A percentile compares a stretch with the other conserved stretches of the same genome.
phyloP scores from a whole-genome alignment of 2,113 vertebrate species.

The Nymphicus hollandicus region DNA sequence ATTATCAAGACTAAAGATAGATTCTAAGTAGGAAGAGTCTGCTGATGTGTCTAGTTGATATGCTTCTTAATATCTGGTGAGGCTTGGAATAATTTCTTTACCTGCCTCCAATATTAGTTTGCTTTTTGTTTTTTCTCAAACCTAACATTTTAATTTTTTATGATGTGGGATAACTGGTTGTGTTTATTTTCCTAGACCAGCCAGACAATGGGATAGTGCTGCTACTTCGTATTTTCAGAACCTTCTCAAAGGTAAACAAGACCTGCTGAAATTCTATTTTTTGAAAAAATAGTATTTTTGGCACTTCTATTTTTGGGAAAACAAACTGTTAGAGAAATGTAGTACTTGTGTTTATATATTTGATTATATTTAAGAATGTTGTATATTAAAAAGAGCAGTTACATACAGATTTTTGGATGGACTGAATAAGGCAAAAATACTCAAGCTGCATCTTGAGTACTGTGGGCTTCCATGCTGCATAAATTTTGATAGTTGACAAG shows the following conservation, averaged over 20 bases:
- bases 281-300: neutral
- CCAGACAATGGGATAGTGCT: constrained; percentile 85
- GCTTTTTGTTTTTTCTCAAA: neutral
- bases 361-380: neutral
- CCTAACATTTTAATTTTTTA: neutral
- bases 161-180: neutral
- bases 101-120: neutral
- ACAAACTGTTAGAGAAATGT: neutral
- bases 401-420: accelerated
- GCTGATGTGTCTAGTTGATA: neutral
- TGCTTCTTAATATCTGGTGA: neutral
- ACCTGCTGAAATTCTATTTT: neutral
- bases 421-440: neutral
- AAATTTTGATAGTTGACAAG: neutral
- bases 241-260: constrained; percentile 81
- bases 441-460: neutral
- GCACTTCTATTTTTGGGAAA: neutral
- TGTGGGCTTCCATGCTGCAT: neutral
- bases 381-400: neutral
- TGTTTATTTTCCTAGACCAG: constrained; percentile 71
- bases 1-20: neutral
- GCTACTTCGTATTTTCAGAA: constrained; percentile 82
- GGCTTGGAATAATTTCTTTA: neutral
- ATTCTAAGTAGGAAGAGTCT: neutral
- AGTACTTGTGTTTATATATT: neutral